These are phyloP conservation scores for Poecile atricapillus DNA, from an alignment of 2,113 vertebrate species.

Conservation along the genomic window DNA sequence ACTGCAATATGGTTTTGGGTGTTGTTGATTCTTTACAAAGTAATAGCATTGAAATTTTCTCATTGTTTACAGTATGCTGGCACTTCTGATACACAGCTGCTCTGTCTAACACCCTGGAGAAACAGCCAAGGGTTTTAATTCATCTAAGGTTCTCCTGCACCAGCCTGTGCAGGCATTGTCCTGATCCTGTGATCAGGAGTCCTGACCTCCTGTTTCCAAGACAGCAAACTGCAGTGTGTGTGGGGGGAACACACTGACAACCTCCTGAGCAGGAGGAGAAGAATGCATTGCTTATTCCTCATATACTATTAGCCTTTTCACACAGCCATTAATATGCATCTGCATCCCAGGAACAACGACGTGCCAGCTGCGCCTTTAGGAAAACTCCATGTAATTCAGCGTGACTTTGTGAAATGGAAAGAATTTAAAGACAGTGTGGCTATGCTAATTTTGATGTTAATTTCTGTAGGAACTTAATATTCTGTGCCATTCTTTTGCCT, in stretches of 20 bases:
- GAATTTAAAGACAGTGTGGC: not conserved
- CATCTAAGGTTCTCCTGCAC: not conserved
- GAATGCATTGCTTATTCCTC: not conserved
- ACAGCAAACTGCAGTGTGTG: not conserved
- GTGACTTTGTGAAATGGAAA: not conserved
- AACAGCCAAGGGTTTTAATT: not conserved
- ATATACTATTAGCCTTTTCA: not conserved
- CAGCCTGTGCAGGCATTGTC: not conserved
- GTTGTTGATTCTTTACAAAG: not conserved
- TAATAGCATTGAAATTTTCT: not conserved
- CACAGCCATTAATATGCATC: constrained; percentile 1
- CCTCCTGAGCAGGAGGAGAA: not conserved
- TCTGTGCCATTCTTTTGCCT: not conserved
- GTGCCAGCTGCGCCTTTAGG: constrained; percentile 3
- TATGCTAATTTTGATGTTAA: constrained; percentile 42
- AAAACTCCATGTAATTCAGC: not conserved
- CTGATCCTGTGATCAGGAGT: not conserved
- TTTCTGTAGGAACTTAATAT: constrained; percentile 35
- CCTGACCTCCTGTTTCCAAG: not conserved
- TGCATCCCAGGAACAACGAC: not conserved
- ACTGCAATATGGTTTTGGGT: not conserved
- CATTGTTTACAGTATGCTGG: not conserved
- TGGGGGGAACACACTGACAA: not conserved
- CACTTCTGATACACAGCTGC: not conserved
- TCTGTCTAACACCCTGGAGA: not conserved